Base-by-base conservation (phyloP, 2,113 vertebrate species). In the Colius striatus region DNA sequence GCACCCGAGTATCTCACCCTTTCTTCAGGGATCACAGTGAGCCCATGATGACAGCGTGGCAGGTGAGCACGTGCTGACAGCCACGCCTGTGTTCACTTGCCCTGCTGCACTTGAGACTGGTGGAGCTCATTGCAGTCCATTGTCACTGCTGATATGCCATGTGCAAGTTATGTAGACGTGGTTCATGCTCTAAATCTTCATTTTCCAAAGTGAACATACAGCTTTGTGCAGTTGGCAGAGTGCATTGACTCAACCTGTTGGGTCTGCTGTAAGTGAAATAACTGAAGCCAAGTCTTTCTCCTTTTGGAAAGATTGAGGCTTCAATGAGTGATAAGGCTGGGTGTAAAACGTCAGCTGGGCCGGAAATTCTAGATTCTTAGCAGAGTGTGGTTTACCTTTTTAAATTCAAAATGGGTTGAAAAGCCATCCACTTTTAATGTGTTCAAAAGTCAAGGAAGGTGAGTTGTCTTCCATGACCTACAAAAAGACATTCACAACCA, bases 21-120 rank as follows among this genome's bases (percentile, higher is more conserved):
- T 43, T 65, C 73, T n/a, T 45, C 45, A 12, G 1, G 1, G 25
- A 5, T 17, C 6, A 0, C 12, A 67, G 18, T 1, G 3, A 41
- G 61, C 9, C 25, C 16, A 0, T 1, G 2, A 6, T 1, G 2
- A 2, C 8, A 8, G 9, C 7, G 60, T 48, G 60, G 72, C 65
- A 20, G 2, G 1, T 10, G 23, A 77, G 48, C 47, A 67, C 8
- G 3, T 3, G 7, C 18, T 32, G 7, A 20, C 3, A 12, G 6
- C 34, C n/a, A 7, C 0, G 0, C 41, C 41, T 5, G 13, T 3
- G 2, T 15, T 32, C 21, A 0, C 25, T 65, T 43, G 54, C 34
- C 32, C 22, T 26, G 32, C 53, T 7, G 5, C 72, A 66, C 53
- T n/a, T 4, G 4, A 17, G 72, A 62, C 63, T 83, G 53, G 7